Conservation (phyloP, 92 coral and sea anemone species). For the Palythoa heliodiscus region DNA sequence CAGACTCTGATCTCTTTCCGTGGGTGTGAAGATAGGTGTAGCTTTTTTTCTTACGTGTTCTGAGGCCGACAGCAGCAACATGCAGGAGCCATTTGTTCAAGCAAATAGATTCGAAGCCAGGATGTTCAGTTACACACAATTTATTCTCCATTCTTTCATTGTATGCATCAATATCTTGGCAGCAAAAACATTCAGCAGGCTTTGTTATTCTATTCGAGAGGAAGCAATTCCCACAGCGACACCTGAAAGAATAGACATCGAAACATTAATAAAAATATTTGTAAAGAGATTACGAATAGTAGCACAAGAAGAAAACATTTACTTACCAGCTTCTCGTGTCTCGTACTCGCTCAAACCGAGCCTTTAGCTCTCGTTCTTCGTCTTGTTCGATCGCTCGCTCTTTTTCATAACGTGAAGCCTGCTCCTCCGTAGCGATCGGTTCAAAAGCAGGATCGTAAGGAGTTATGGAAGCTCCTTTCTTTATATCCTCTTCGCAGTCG, state of each 20-base stretch:
- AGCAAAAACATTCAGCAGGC: constrained; percentile 30
- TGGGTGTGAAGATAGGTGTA: constrained; percentile 1
- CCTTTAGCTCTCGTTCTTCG: constrained; percentile 1
- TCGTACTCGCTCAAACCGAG: constrained; percentile 11
- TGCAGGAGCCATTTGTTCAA: constrained; percentile 61
- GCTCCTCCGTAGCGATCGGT: constrained; percentile 30
- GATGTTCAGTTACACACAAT: constrained; percentile 51
- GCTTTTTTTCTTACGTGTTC: constrained; percentile 15
- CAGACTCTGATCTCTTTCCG: constrained; percentile 36
- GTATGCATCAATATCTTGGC: constrained; percentile 52
- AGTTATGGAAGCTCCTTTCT: constrained; percentile 9
- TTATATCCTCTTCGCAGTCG: not conserved
- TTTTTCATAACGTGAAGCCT: not conserved
- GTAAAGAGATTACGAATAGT: not conserved
- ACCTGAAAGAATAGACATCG: constrained; percentile 10
- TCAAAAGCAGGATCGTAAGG: constrained; percentile 25
- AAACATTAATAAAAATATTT: not conserved
- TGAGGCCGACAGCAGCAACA: constrained; percentile 50
- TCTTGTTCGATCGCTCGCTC: constrained; percentile 18
- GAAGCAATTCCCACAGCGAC: constrained; percentile 15
- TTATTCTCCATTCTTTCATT: constrained; percentile 44
- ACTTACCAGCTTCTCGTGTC: constrained; percentile 22
- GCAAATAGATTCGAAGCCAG: constrained; percentile 55
- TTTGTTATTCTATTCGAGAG: not conserved
- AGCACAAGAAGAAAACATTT: not conserved